Evolutionary conservation across 2,113 vertebrate genomes (phyloP).

Genomic region (Peromyscus californicus): DNA sequence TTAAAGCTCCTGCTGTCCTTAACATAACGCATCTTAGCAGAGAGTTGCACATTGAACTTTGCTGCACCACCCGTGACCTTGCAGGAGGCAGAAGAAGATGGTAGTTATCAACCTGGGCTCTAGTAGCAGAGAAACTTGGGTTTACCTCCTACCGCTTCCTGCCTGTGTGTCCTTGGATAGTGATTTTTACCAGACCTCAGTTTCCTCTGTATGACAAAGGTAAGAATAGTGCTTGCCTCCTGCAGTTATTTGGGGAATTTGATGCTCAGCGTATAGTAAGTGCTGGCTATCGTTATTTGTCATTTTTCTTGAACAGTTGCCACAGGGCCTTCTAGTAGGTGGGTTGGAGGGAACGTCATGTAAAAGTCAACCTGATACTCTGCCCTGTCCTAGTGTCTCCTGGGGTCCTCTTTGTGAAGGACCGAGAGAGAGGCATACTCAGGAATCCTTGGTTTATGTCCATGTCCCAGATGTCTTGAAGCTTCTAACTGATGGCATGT

Average conservation of each 20-base stretch:
- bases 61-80: not conserved
- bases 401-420: not conserved
- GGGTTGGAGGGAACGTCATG: not conserved
- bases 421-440: not conserved
- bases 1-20: not conserved
- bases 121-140: not conserved
- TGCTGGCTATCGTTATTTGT: not conserved
- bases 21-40: slow-evolving; percentile 3
- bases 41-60: not conserved
- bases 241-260: not conserved
- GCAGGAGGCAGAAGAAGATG: not conserved
- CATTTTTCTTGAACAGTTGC: slow-evolving; percentile 49
- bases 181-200: slow-evolving; percentile 17
- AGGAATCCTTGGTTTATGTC: slow-evolving; percentile 63
- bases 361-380: not conserved
- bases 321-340: not conserved
- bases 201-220: slow-evolving; percentile 52
- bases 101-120: not conserved
- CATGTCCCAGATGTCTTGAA: slow-evolving; percentile 40
- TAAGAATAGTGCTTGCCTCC: slow-evolving; percentile 26
- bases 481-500: slow-evolving; percentile 63
- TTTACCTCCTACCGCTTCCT: slow-evolving; percentile 5
- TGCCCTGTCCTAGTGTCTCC: not conserved
- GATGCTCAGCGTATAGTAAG: not conserved
- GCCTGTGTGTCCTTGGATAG: not conserved